These are phyloP conservation scores for Opisthograptis luteolata DNA, from an alignment of 2,888 invertebrate species.

Conservation along the genomic window DNA sequence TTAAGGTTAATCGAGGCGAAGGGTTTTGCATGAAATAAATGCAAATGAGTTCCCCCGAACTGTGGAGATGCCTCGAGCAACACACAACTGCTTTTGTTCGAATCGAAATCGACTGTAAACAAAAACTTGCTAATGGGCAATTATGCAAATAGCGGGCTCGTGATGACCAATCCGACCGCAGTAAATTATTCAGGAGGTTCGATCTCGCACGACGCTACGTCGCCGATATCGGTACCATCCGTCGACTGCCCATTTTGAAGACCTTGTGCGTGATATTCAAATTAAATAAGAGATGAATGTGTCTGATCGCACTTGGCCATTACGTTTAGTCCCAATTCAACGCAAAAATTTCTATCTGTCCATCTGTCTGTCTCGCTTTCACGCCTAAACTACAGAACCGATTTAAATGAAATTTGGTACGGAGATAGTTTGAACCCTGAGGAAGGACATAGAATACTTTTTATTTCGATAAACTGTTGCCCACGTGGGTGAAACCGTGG, in stretches of 20 bases:
- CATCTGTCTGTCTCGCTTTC: no score
- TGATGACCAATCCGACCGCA: constrained; percentile 77
- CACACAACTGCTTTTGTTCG: constrained; percentile 51
- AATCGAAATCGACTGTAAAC: constrained; percentile 64
- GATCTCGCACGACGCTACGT: constrained; percentile 52
- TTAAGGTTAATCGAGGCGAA: constrained; percentile 49
- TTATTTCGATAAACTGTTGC: no score
- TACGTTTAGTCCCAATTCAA: no score
- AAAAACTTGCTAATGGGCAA: constrained; percentile 78
- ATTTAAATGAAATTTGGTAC: no score
- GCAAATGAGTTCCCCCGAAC: constrained; percentile 50
- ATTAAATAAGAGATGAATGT: no score
- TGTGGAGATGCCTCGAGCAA: constrained; percentile 49
- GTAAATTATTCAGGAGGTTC: constrained; percentile 72
- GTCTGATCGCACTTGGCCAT: no score
- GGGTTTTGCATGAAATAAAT: constrained; percentile 56
- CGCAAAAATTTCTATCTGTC: no score
- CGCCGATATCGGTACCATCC: constrained; percentile 37
- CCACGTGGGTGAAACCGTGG: no score
- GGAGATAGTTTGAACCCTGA: no score
- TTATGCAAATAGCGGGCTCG: constrained; percentile 71
- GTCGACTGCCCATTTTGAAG: constrained; percentile 15
- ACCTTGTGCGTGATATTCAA: not conserved
- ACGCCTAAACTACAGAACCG: no score
- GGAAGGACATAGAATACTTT: no score